phyloP scores from a whole-genome alignment of 2,113 vertebrate species.

The Petaurus breviceps region DNA sequence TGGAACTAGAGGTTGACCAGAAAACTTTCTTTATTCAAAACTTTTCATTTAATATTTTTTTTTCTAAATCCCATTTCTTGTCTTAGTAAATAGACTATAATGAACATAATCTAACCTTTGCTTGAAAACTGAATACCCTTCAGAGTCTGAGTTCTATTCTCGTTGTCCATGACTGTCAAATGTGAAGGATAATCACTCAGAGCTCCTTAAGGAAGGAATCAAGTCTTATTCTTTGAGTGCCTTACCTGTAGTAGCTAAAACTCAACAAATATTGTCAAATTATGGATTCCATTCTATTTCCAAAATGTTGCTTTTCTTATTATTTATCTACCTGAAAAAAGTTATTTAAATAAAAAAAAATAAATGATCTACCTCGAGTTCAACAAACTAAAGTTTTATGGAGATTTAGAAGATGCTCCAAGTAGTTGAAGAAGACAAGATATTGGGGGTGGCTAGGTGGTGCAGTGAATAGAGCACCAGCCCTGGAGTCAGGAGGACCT shows the following conservation, averaged over 20 bases:
- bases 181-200: neutral
- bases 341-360: neutral
- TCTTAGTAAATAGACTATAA: neutral
- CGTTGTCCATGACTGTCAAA: neutral
- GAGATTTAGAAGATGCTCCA: neutral
- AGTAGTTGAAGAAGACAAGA: neutral
- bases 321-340: neutral
- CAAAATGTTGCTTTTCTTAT: neutral
- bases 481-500: too few relatives aligned
- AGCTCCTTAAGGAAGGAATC: neutral
- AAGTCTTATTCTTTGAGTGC: neutral
- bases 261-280: neutral
- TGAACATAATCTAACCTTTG: neutral
- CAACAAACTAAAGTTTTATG: neutral
- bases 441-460: neutral
- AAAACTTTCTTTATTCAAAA: neutral
- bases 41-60: neutral
- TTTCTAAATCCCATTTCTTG: neutral
- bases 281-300: neutral
- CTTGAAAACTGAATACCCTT: neutral
- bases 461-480: too few relatives aligned
- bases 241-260: neutral
- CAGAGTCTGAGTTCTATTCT: neutral
- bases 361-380: neutral
- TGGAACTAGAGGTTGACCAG: neutral